Evolutionary conservation across 2,797 vertebrate species (phyloP), one percentile per base, ranked within the genome.

Genomic region (Acestrorhynchus altus): DNA sequence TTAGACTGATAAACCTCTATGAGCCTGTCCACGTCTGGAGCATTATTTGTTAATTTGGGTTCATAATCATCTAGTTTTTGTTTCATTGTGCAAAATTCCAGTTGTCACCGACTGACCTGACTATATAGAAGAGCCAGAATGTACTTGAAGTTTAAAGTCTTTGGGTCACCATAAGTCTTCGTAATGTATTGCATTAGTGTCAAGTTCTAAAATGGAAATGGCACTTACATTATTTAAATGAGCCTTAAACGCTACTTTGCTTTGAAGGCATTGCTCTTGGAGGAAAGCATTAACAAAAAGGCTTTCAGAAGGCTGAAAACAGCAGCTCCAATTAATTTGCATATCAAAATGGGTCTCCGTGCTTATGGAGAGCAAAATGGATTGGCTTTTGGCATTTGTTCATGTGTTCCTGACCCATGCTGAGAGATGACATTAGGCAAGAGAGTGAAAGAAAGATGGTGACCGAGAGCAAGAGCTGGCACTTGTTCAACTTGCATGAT

Each of bases 301-400:
- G 88, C 83, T 89, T 60, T 72, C 10, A 61, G 40, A 69, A 59
- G 10, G 7, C 51, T 60, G 15, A 39, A 67, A 65, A 59, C 87
- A 81, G 83, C 85, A 83, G 72, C 77, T 83, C 61, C 84, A 75
- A 16, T 64, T 77, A 78, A 49, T 54, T 49, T 72, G 22, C 31
- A 24, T 52, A 31, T 52, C 47, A 63, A 56, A 73, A 64, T 81
- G 13, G 6, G 39, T 59, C 42, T 66, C 31, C 22, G 51, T 40
- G 15, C 65, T 59, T 26, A 60, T 57, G 16, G 44, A 51, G 56
- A 77, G 24, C 22, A 49, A 76, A 63, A 49, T 56, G 26, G 59
- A 51, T 18, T 60, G 54, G 44, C 7, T 78, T n/a, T 69, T 8
- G 61, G 71, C 10, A 31, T 77, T 59, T 42, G 57, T 72, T 24